Percentiles rank a stretch among this genome's conserved stretches.
Evolutionary conservation across 2,888 invertebrate genomes (phyloP).

Genomic region (Pasiphila rectangulata): DNA sequence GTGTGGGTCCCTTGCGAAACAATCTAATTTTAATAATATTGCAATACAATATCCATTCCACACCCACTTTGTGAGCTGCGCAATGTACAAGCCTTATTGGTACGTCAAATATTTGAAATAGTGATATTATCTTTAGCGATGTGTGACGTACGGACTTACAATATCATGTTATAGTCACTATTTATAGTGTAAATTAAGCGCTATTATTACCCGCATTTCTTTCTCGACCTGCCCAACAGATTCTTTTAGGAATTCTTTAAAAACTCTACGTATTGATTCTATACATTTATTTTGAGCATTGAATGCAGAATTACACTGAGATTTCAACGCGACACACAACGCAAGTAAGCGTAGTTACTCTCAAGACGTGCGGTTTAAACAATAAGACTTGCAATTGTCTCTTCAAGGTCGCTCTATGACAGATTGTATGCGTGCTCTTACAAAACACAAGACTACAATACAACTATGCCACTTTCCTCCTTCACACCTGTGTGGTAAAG

Average conservation of each 20-base stretch:
- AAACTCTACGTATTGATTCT: neutral
- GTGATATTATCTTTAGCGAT: slow-evolving; percentile 1
- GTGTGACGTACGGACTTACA: neutral
- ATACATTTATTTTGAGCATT: neutral
- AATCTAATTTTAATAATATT: slow-evolving; percentile 14
- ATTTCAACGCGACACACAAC: neutral
- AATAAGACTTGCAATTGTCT: slow-evolving; percentile 43
- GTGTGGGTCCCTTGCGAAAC: slow-evolving; percentile 11
- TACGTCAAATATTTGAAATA: slow-evolving; percentile 9
- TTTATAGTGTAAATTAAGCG: neutral
- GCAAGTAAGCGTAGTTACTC: slow-evolving; percentile 10
- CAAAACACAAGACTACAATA: slow-evolving; percentile 35
- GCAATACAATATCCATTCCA: slow-evolving; percentile 6
- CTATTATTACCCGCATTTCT: neutral
- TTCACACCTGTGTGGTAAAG: slow-evolving; percentile 24
- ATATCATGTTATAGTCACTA: neutral
- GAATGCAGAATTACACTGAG: neutral
- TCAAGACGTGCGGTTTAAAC: slow-evolving; percentile 35
- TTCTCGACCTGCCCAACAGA: too few relatives aligned
- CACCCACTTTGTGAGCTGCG: slow-evolving; percentile 17
- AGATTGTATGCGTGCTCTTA: slow-evolving; percentile 40
- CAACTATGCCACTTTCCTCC: slow-evolving; percentile 19
- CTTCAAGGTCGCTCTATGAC: slow-evolving; percentile 47
- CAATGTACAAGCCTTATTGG: slow-evolving; percentile 9
- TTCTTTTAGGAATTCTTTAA: too few relatives aligned